Base-by-base conservation (phyloP, 2,888 invertebrate genomes). In the Crioceris asparagi region DNA sequence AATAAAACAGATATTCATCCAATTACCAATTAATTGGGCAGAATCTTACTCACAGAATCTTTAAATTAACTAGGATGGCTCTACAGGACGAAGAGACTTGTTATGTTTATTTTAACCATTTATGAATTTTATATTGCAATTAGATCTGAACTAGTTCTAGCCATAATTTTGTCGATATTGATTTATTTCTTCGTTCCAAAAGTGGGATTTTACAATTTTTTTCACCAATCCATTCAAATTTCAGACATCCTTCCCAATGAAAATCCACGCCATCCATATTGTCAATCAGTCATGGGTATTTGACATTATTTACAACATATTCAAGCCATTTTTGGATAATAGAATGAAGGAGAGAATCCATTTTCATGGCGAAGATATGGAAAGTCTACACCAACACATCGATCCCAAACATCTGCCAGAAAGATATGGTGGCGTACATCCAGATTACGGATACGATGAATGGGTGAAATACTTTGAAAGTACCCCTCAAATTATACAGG, bases 211-310 rank as follows among this genome's bases (percentile, higher is more conserved):
- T n/a, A n/a, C n/a, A n/a, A n/a, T n/a, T n/a, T n/a, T n/a, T n/a
- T n/a, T n/a, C n/a, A n/a, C n/a, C n/a, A n/a, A n/a, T n/a, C n/a
- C n/a, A n/a, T n/a, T n/a, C n/a, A n/a, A n/a, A 16, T 63, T 68
- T 6, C 62, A 80, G 79, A 75, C 80, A 0, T 74, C 79, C 36
- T 82, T 82, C 58, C 85, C 85, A 0, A 70, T 83, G 54, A 75
- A 74, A 34, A 80, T 79, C 0, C 67, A 79, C 45, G 79, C 83
- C 0, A 74, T 86, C 38, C 86, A 87, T 62, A 72, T 87, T 34
- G 71, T 86, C 21, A 79, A 84, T 59, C 82, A 86, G 56, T 81
- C 83, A 1, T 85, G 85, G 83, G 62, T 83, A 5, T 85, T 86
- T 57, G 84, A 83, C 59, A 76, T 80, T 45, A 76, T 82, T 34